A percentile compares a stretch with the other conserved stretches of the same genome.
Evolutionary conservation across 2,113 vertebrate genomes (phyloP).

Genomic region (Misgurnus mizolepis): DNA sequence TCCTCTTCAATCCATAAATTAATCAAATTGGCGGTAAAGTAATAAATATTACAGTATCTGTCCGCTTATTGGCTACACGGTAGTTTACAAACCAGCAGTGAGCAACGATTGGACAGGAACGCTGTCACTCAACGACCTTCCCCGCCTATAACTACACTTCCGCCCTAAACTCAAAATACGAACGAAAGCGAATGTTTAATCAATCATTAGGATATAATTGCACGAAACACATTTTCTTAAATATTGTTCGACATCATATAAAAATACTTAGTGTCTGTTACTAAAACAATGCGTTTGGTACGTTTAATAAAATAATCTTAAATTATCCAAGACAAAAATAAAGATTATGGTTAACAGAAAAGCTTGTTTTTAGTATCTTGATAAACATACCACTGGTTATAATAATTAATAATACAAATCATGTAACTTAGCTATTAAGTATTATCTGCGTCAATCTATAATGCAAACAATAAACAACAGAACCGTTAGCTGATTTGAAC

Average conservation of each 20-base stretch:
- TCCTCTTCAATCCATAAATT: not conserved
- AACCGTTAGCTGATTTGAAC: slow-evolving; percentile 8
- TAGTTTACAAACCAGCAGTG: not conserved
- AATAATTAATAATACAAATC: too few relatives aligned
- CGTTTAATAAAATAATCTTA: not conserved
- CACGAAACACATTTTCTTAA: not conserved
- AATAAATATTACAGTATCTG: not conserved
- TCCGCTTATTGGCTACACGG: slow-evolving; percentile 23
- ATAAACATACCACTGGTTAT: too few relatives aligned
- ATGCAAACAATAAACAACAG: not conserved
- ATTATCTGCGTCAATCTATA: not conserved
- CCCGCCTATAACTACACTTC: slow-evolving; percentile 23
- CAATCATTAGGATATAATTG: not conserved
- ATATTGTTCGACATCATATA: not conserved
- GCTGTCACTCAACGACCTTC: slow-evolving; percentile 12
- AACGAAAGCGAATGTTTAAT: not conserved
- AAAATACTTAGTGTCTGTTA: not conserved
- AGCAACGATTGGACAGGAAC: not conserved
- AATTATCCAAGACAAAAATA: not conserved
- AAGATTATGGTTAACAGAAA: not conserved
- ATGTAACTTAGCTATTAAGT: too few relatives aligned
- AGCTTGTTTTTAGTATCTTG: not conserved
- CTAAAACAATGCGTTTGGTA: not conserved
- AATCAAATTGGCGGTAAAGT: slow-evolving; percentile 5
- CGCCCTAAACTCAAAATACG: slow-evolving; percentile 24